These are phyloP conservation scores for Furcula furcula DNA, from an alignment of 2,888 invertebrate genomes.

Conservation along the genomic window DNA sequence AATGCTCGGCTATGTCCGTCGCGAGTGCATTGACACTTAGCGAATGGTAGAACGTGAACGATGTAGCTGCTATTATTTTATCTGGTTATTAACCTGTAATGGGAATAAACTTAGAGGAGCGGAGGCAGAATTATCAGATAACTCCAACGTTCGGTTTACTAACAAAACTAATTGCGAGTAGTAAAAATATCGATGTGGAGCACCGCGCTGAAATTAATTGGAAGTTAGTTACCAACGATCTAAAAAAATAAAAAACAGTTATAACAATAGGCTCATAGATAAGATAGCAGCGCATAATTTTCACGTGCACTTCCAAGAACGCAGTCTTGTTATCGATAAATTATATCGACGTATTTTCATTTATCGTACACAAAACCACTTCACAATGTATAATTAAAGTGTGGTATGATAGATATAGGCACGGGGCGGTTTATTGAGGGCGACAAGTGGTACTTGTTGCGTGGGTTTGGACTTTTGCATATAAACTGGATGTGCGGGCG, in stretches of 20 bases:
- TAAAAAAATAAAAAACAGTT: neutral
- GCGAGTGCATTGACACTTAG: constrained; percentile 47
- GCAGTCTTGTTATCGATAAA: too few relatives aligned
- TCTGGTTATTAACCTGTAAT: constrained; percentile 43
- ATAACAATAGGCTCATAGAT: neutral
- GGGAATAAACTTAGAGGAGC: constrained; percentile 25
- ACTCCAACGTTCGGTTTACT: constrained; percentile 15
- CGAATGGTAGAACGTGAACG: constrained; percentile 27
- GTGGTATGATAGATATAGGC: constrained; percentile 1
- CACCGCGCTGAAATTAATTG: neutral
- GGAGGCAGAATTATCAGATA: constrained; percentile 26
- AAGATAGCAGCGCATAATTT: neutral
- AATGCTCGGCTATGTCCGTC: constrained; percentile 34
- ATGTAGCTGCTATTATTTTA: constrained; percentile 37
- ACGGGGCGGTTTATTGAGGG: constrained; percentile 28
- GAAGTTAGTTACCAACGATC: neutral
- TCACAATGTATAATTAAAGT: constrained; percentile 14
- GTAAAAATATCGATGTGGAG: neutral
- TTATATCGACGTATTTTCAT: too few relatives aligned
- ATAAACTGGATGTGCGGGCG: constrained; percentile 48
- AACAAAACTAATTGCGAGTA: constrained; percentile 12
- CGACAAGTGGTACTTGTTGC: constrained; percentile 64
- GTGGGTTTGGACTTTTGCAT: constrained; percentile 62
- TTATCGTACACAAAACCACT: too few relatives aligned
- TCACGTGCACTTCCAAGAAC: constrained; percentile 1